A percentile compares a stretch with the other conserved stretches of the same genome.
Evolutionary conservation across 2,797 vertebrate species (phyloP).

Genomic region (Hemibagrus guttatus): DNA sequence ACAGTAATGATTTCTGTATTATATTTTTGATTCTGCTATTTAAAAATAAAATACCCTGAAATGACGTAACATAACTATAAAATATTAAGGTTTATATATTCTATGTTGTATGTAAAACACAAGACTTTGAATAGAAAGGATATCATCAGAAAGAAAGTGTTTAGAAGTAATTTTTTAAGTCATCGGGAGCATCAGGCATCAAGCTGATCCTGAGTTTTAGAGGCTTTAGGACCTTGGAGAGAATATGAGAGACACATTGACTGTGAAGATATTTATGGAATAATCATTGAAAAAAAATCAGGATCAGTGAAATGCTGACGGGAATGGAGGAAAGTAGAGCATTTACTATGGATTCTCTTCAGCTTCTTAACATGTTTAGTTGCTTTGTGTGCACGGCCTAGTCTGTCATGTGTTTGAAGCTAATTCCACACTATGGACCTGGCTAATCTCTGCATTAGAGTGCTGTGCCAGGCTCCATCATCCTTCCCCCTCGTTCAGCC

Average conservation of each 20-base stretch:
- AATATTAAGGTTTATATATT: neutral
- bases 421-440: constrained; percentile 63
- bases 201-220: neutral
- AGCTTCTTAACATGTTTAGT: constrained; percentile 65
- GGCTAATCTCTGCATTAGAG: constrained; percentile 68
- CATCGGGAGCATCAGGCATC: neutral
- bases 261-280: constrained; percentile 38
- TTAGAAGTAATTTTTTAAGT: neutral
- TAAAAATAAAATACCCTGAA: neutral
- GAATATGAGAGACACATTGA: neutral
- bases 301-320: neutral
- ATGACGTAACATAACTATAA: neutral
- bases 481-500: constrained; percentile 6
- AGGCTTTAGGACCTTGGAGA: neutral
- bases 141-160: neutral
- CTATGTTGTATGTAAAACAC: neutral
- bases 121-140: neutral
- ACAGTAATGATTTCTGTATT: neutral
- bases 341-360: constrained; percentile 17
- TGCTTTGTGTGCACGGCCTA: constrained; percentile 68
- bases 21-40: neutral
- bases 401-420: constrained; percentile 72
- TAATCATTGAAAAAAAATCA: neutral
- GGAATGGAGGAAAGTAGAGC: neutral
- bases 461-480: constrained; percentile 44